phyloP scores from a whole-genome alignment of 1,140 invertebrate species.

The Oscheius sp. region DNA sequence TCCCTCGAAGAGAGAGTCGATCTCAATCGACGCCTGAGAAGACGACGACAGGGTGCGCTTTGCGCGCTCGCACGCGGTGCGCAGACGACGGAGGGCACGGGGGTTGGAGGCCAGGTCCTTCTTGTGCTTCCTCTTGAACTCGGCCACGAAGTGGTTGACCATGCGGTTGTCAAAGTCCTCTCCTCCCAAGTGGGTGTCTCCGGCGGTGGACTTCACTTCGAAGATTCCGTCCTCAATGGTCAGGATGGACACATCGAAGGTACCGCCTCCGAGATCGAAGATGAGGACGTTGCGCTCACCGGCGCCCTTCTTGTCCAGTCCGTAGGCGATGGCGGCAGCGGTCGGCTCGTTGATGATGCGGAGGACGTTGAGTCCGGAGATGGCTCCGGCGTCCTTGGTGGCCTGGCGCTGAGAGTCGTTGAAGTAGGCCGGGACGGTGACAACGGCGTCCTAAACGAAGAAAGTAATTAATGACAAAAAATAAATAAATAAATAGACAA shows the following conservation, averaged over 20 bases:
- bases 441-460: conserved; percentile 61
- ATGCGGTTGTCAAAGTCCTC: conserved; percentile 95
- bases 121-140: conserved; percentile 96
- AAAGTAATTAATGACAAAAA: no score
- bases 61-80: conserved; percentile 89
- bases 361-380: conserved; percentile 66
- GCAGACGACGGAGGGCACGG: conserved; percentile 80
- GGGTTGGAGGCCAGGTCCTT: conserved; percentile 87
- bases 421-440: conserved; percentile 66
- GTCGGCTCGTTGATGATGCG: conserved; percentile 78
- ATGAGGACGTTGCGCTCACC: conserved; percentile 66
- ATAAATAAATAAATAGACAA: neutral
- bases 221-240: conserved; percentile 90
- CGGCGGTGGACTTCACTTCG: conserved; percentile 94
- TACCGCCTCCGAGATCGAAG: conserved; percentile 93
- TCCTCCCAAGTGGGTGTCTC: conserved; percentile 94
- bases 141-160: conserved; percentile 90
- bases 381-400: conserved; percentile 74
- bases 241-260: conserved; percentile 91
- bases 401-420: conserved; percentile 73
- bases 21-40: conserved; percentile 87
- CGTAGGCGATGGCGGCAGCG: conserved; percentile 79
- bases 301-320: conserved; percentile 72
- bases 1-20: conserved; percentile 91
- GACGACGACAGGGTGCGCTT: conserved; percentile 90